Evolutionary conservation across 2,888 invertebrate species (phyloP), one percentile per base, ranked within the genome.

Genomic region (Dynastes maya): DNA sequence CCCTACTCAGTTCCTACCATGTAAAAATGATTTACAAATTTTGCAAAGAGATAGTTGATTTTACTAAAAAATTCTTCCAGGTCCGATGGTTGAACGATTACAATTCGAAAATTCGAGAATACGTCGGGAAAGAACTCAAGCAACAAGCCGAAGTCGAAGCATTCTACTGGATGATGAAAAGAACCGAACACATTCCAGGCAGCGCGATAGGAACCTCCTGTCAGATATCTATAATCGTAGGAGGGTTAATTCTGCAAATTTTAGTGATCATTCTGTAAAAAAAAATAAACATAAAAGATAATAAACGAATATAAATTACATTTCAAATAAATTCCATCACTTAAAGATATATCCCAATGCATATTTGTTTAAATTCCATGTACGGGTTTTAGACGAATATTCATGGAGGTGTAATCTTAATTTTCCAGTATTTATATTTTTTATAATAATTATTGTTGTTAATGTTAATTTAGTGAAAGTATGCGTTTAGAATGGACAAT

Each of bases 111-210:
- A 93, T 96, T 79, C 90, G 95, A 51, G 91, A 91, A 78, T 90
- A 91, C 67, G 94, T 97, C 2, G 96, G 96, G 0, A 91, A 93
- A 0, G 95, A 95, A 85, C 89, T 97, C 58, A 94, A 94, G 84
- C 91, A 89, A 53, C 93, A 93, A 85, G 92, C 92, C 0, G 91
- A 93, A 82, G 93, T 92, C 88, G 92, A 92, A 80, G 95, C 93
- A 1, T 95, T 93, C 86, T 92, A 93, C 84, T 97, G 96, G 96
- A 94, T 96, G 93, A 93, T 95, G 92, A 93, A 93, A 84, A 95
- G 95, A 87, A 96, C 96, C 9, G 89, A 92, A 79, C 92, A 92
- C 85, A 90, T 96, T 89, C 91, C 92, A 72, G 88, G 88, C 45
- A 67, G 80, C 74, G 61, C 58, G 1, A 68, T 11, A 11, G 37